Evolutionary conservation across 2,113 vertebrate genomes (phyloP).

Genomic region (Andinoacara biseriatus): DNA sequence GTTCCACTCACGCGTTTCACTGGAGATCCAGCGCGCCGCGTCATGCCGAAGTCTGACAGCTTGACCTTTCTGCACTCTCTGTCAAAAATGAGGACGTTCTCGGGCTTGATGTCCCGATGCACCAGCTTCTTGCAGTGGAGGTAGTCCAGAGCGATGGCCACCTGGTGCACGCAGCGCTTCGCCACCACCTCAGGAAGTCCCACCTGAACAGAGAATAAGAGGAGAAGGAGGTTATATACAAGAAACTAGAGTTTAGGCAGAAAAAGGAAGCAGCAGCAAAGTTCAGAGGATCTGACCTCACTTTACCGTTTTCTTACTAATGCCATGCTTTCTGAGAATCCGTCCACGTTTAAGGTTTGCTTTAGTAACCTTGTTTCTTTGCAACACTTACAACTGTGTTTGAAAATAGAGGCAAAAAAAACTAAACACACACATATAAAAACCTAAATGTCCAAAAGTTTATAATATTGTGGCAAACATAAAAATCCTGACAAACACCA

Average conservation of each 20-base stretch:
- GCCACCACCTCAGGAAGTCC: slow-evolving; percentile 80
- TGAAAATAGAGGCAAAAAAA: too few relatives aligned
- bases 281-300: accelerated
- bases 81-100: slow-evolving; percentile 87
- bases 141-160: slow-evolving; percentile 83
- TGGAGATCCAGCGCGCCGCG: slow-evolving; percentile 78
- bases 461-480: too few relatives aligned
- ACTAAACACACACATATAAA: too few relatives aligned
- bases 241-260: background rate
- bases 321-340: background rate
- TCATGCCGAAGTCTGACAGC: slow-evolving; percentile 87
- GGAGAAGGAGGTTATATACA: background rate
- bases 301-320: background rate
- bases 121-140: slow-evolving; percentile 84
- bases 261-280: too few relatives aligned
- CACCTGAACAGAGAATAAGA: slow-evolving; percentile 65
- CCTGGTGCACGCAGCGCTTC: slow-evolving; percentile 85
- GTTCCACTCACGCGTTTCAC: slow-evolving; percentile 85
- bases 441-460: too few relatives aligned
- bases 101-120: slow-evolving; percentile 85
- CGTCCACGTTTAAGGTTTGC: background rate
- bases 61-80: slow-evolving; percentile 84
- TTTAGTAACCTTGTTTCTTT: too few relatives aligned
- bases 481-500: too few relatives aligned
- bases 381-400: too few relatives aligned